phyloP scores from a whole-genome alignment of 2,888 invertebrate genomes.

The Dynastes hyllus region DNA sequence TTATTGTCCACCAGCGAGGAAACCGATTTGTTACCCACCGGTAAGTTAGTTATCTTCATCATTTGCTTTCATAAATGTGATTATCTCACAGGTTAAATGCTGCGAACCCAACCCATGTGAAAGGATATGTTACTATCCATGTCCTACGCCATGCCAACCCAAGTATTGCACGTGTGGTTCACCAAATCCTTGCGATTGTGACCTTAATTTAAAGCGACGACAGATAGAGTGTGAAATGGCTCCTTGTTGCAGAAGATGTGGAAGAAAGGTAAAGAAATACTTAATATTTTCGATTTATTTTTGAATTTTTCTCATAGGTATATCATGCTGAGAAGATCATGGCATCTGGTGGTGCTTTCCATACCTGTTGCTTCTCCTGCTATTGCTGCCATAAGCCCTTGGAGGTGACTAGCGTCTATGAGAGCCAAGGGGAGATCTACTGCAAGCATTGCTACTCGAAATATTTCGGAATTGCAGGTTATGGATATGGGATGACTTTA shows the following conservation, averaged over 20 bases:
- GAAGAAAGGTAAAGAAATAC: constrained; percentile 65
- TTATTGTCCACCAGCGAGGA: constrained; percentile 37
- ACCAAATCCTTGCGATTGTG: constrained; percentile 59
- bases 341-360: constrained; percentile 71
- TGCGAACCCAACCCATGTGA: constrained; percentile 64
- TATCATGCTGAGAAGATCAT: constrained; percentile 68
- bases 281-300: not conserved
- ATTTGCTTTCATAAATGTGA: not conserved
- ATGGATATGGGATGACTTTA: constrained; percentile 69
- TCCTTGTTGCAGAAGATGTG: constrained; percentile 68
- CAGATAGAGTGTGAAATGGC: constrained; percentile 54
- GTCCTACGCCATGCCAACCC: constrained; percentile 54
- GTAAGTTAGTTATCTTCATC: constrained; percentile 49
- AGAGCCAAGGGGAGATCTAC: constrained; percentile 73
- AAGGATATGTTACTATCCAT: constrained; percentile 59
- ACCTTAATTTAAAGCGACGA: constrained; percentile 53
- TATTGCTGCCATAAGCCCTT: constrained; percentile 72
- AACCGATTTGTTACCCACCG: constrained; percentile 53
- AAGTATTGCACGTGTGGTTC: constrained; percentile 59
- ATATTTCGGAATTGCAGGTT: constrained; percentile 71
- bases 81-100: constrained; percentile 60
- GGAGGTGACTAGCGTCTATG: constrained; percentile 71
- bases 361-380: constrained; percentile 73
- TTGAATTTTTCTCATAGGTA: constrained; percentile 60
- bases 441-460: constrained; percentile 73